Conservation (phyloP, 2,113 vertebrate species). For the zebrafish (Danio rerio) region DNA sequence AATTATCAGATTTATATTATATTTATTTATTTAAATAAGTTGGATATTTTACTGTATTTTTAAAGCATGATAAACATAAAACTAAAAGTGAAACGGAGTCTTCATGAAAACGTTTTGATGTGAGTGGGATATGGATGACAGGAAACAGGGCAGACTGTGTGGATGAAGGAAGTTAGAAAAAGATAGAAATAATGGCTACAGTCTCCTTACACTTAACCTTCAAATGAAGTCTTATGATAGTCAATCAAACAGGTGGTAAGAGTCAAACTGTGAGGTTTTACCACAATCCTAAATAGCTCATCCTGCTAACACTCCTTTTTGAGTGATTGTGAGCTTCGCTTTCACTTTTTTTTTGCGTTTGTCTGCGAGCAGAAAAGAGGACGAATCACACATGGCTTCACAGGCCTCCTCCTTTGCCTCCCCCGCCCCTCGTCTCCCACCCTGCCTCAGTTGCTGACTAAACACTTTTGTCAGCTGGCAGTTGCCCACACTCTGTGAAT, state of each 20-base stretch:
- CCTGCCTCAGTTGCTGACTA: slow-evolving; percentile 79
- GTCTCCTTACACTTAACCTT: slow-evolving; percentile 50
- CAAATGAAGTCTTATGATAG: background rate
- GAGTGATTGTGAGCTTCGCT: background rate
- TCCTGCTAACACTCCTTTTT: slow-evolving; percentile 1
- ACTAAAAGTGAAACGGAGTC: slow-evolving; percentile 23
- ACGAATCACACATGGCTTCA: slow-evolving; percentile 25
- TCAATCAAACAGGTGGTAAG: background rate
- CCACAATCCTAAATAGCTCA: background rate
- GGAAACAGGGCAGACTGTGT: slow-evolving; percentile 73
- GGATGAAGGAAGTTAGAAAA: slow-evolving; percentile 75
- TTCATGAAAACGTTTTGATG: background rate
- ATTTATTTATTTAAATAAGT: no score
- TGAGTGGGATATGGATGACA: slow-evolving; percentile 66
- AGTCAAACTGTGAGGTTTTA: slow-evolving; percentile 21
- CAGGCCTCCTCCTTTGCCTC: slow-evolving; percentile 27
- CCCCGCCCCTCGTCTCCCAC: slow-evolving; percentile 55
- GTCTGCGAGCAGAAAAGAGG: slow-evolving; percentile 43
- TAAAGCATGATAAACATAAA: background rate
- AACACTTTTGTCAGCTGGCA: slow-evolving; percentile 85
- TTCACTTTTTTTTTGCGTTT: slow-evolving; percentile 31
- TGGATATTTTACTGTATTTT: no score
- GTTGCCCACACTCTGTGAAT: slow-evolving; percentile 75
- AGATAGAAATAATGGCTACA: slow-evolving; percentile 76
- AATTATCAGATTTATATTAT: no score